Percentiles rank a stretch among this genome's conserved stretches.
phyloP scores from a whole-genome alignment of 2,888 invertebrate species.

The Drosophila eohydei region DNA sequence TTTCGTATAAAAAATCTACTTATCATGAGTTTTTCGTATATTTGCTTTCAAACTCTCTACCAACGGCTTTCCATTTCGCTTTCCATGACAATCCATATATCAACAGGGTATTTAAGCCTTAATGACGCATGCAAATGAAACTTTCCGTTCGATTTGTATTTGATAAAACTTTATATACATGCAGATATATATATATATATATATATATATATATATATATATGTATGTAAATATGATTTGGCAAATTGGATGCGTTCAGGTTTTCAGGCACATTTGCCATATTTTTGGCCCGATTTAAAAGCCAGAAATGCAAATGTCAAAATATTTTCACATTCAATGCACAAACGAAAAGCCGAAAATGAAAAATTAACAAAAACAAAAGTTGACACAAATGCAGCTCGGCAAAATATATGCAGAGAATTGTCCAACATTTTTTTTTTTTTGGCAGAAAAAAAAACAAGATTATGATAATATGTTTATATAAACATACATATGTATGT shows the following conservation, averaged over 20 bases:
- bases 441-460: not conserved
- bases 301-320: conserved; percentile 41
- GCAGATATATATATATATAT: not conserved
- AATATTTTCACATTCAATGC: conserved; percentile 42
- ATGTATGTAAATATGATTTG: not conserved
- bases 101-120: conserved; percentile 4
- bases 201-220: not conserved
- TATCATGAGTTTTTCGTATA: not conserved
- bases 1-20: not conserved
- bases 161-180: not conserved
- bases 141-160: conserved; percentile 27
- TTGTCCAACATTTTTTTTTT: conserved; percentile 1
- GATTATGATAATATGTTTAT: conserved; percentile 27
- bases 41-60: too few species aligned
- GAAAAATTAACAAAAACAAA: conserved; percentile 31
- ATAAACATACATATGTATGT: not conserved
- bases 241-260: conserved; percentile 10
- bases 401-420: conserved; percentile 33
- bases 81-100: not conserved
- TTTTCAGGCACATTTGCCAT: conserved; percentile 16
- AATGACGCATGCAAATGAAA: conserved; percentile 35
- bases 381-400: conserved; percentile 29
- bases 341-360: conserved; percentile 43
- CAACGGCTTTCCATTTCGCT: not conserved
- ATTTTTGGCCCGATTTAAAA: conserved; percentile 22